Evolutionary conservation across 1,140 invertebrate species (phyloP).

Genomic region (Diachasmimorpha longicaudata): DNA sequence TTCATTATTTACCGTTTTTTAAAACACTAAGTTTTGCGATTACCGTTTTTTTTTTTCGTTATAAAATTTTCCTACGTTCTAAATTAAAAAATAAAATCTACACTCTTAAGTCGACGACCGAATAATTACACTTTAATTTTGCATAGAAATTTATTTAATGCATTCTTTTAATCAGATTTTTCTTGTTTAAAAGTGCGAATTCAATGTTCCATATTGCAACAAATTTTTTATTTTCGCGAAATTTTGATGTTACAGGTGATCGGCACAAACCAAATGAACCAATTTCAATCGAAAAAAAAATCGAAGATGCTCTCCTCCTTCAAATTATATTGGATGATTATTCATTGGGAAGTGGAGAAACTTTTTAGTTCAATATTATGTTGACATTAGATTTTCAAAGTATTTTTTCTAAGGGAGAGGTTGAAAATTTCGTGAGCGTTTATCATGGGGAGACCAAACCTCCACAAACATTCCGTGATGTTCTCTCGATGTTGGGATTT

Average conservation of each 20-base stretch:
- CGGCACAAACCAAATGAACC: conserved; percentile 4
- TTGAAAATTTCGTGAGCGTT: too few relatives aligned
- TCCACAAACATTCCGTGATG: too few relatives aligned
- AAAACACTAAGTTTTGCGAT: conserved; percentile 7
- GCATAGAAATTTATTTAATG: background rate
- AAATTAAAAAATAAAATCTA: conserved; percentile 21
- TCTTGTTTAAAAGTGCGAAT: background rate
- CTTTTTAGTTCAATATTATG: too few relatives aligned
- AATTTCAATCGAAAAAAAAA: background rate
- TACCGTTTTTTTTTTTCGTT: background rate
- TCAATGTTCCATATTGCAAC: background rate
- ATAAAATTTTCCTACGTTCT: background rate
- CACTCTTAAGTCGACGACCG: background rate
- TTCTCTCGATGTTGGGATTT: too few relatives aligned
- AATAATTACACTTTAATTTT: background rate
- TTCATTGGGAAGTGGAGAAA: background rate
- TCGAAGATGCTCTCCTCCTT: conserved; percentile 24
- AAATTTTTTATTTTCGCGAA: background rate
- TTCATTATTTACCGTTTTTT: conserved; percentile 5
- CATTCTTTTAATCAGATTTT: too few relatives aligned
- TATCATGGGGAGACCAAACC: too few relatives aligned
- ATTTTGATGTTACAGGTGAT: conserved; percentile 2
- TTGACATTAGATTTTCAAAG: too few relatives aligned
- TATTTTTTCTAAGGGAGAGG: too few relatives aligned
- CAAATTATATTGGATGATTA: conserved; percentile 17